Conservation (phyloP, 2,797 vertebrate genomes). For the Spinus olivaceus region DNA sequence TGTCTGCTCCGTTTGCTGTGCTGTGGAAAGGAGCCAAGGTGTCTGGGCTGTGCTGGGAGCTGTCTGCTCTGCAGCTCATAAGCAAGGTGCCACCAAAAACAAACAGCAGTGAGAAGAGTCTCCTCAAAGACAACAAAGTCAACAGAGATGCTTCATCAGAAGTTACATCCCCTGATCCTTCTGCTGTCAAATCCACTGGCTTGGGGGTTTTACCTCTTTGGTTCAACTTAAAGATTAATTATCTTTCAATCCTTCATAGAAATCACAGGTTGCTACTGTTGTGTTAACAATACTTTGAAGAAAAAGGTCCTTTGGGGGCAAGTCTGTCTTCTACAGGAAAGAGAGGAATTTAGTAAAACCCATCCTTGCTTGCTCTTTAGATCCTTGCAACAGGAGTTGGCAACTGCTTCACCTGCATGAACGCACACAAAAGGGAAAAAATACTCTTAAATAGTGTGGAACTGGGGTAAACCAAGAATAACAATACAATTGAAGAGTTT, state of each 20-base stretch:
- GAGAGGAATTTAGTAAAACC: neutral
- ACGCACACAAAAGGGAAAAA: neutral
- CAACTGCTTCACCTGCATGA: neutral
- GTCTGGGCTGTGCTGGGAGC: neutral
- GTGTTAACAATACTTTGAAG: neutral
- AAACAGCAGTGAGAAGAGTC: neutral
- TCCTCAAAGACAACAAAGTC: slow-evolving; percentile 2
- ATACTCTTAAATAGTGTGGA: neutral
- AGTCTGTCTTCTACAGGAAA: neutral
- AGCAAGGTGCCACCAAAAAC: neutral
- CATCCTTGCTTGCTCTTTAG: neutral
- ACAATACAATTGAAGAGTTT: neutral
- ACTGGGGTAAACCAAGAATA: neutral
- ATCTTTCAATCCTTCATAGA: neutral
- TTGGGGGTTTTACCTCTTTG: neutral
- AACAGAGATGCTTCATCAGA: neutral
- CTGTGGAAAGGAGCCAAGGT: neutral
- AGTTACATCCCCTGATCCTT: neutral
- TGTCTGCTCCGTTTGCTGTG: neutral
- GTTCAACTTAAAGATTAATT: neutral
- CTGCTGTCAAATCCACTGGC: neutral
- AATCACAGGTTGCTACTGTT: neutral
- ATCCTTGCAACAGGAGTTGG: neutral
- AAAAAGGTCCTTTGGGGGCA: neutral
- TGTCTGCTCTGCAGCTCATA: neutral